A percentile compares a stretch with the other conserved stretches of the same genome.
Evolutionary conservation across 2,888 invertebrate species (phyloP).

Genomic region (Ischnus inquisitorius): DNA sequence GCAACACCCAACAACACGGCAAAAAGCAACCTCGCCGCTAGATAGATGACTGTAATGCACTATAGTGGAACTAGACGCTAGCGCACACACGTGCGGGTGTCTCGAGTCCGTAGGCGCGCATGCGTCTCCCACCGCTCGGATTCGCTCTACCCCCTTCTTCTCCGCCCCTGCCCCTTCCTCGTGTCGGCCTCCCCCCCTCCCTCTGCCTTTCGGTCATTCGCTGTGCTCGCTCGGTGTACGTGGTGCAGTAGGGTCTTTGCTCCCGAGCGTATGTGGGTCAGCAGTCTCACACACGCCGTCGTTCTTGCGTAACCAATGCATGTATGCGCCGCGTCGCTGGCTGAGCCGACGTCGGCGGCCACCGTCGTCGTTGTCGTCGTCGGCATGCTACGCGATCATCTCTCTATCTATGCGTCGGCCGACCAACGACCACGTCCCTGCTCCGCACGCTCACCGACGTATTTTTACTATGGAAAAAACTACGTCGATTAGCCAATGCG

Average conservation of each 20-base stretch:
- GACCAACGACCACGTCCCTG: constrained; percentile 36
- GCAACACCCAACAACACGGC: neutral
- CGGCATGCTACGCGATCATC: constrained; percentile 60
- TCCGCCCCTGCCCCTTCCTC: constrained; percentile 37
- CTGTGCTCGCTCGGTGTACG: constrained; percentile 67
- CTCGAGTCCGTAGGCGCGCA: constrained; percentile 66
- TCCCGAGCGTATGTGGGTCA: constrained; percentile 85
- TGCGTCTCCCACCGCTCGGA: constrained; percentile 51
- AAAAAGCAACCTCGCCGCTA: constrained; percentile 10
- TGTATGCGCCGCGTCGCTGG: constrained; percentile 76
- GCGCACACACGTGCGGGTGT: constrained; percentile 55
- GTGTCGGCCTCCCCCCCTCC: constrained; percentile 58
- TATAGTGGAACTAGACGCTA: constrained; percentile 36
- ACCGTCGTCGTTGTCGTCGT: constrained; percentile 53
- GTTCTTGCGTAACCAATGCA: constrained; percentile 85
- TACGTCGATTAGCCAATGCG: constrained; percentile 3
- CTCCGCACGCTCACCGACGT: neutral
- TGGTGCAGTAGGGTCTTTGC: constrained; percentile 84
- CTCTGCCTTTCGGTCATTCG: constrained; percentile 44
- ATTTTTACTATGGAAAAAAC: neutral
- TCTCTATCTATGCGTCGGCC: constrained; percentile 33
- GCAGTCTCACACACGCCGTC: constrained; percentile 85
- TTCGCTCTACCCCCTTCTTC: neutral
- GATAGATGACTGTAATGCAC: constrained; percentile 22
- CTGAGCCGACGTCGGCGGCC: constrained; percentile 64